Conservation (phyloP, 2,113 vertebrate genomes). For the Syngnathus scovelli region DNA sequence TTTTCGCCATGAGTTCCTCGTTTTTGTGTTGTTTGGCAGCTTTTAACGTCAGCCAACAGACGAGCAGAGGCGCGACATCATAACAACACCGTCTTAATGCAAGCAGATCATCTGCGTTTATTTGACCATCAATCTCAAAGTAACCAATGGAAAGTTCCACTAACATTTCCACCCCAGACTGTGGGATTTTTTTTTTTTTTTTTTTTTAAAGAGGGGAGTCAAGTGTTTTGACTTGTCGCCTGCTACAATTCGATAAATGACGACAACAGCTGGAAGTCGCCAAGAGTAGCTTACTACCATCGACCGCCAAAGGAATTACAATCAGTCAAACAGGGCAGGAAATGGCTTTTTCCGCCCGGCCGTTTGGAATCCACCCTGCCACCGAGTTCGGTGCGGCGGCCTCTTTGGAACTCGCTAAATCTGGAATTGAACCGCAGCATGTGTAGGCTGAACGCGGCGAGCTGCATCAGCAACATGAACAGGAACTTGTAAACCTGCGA, state of each 20-base stretch:
- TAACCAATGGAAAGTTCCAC: slow-evolving; percentile 29
- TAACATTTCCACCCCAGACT: slow-evolving; percentile 19
- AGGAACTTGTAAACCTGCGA: too few relatives aligned
- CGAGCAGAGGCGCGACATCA: background rate
- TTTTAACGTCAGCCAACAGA: background rate
- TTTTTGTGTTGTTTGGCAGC: background rate
- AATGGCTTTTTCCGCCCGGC: background rate
- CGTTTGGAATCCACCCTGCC: background rate
- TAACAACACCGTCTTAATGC: background rate
- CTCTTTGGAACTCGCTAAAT: background rate
- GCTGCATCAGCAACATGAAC: too few relatives aligned
- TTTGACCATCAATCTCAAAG: slow-evolving; percentile 5
- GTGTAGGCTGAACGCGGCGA: too few relatives aligned
- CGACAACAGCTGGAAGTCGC: slow-evolving; percentile 34
- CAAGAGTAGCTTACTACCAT: slow-evolving; percentile 8
- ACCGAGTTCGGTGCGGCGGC: background rate
- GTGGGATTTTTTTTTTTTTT: slow-evolving; percentile 27
- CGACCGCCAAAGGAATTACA: background rate
- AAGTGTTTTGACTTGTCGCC: background rate
- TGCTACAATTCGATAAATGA: slow-evolving; percentile 17
- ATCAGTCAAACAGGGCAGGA: background rate
- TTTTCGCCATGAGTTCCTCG: too few relatives aligned
- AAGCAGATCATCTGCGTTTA: background rate
- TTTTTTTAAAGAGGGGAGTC: slow-evolving; percentile 8
- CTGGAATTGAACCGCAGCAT: too few relatives aligned